Evolutionary conservation across 2,797 vertebrate genomes (phyloP).

Genomic region (Cheirogaleus major): DNA sequence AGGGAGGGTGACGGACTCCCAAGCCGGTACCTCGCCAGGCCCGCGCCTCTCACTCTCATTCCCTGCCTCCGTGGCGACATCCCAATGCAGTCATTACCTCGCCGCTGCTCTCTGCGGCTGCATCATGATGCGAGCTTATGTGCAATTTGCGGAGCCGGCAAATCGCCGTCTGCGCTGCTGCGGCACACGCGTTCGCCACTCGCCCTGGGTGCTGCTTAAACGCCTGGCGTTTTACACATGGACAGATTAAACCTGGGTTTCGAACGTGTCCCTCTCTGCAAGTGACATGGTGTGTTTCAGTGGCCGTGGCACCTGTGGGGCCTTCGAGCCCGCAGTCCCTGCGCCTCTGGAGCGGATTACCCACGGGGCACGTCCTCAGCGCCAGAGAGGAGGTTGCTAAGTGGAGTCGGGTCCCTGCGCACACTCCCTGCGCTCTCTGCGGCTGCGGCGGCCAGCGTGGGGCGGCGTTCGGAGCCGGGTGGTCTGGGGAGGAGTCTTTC

Average conservation of each 20-base stretch:
- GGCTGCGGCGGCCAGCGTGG: accelerated
- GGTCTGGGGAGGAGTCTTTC: accelerated
- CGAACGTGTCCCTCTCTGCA: neutral
- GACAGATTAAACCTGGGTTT: conserved; percentile 20
- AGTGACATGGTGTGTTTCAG: neutral
- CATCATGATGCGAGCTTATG: conserved; percentile 55
- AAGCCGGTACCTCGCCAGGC: neutral
- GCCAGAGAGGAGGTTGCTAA: neutral
- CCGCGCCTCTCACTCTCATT: neutral
- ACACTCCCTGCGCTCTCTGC: neutral
- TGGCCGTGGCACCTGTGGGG: neutral
- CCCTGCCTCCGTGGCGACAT: neutral
- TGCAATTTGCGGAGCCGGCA: conserved; percentile 63
- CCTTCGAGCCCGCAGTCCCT: accelerated
- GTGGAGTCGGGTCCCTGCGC: neutral
- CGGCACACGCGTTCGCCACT: conserved; percentile 39
- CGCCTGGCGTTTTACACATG: neutral
- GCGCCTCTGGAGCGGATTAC: neutral
- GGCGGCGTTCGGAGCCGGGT: accelerated
- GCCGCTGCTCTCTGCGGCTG: neutral
- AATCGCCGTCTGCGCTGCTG: neutral
- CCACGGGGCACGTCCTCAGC: neutral
- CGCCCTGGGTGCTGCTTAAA: conserved; percentile 34
- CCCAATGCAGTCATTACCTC: neutral
- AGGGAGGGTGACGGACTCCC: neutral